Evolutionary conservation across 2,797 vertebrate genomes (phyloP).

Genomic region (Dromococcyx pavoninus): DNA sequence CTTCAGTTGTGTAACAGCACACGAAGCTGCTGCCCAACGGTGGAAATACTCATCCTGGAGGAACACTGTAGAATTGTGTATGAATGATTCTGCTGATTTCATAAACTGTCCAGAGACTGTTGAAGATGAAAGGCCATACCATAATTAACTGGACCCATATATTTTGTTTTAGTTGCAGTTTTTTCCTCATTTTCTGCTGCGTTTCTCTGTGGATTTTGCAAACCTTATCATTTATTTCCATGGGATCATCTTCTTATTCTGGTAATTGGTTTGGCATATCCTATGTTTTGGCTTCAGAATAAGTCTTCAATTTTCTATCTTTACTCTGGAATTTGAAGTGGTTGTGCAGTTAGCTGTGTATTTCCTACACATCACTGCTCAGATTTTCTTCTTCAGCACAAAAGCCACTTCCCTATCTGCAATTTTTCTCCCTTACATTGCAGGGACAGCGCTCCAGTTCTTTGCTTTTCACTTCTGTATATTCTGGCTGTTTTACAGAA

Average conservation of each 20-base stretch:
- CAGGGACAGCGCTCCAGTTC: neutral
- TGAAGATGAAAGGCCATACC: neutral
- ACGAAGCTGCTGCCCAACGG: neutral
- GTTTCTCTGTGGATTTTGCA: slow-evolving; percentile 25
- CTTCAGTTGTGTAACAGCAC: neutral
- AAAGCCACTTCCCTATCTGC: neutral
- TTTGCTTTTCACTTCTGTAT: neutral
- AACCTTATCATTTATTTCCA: slow-evolving; percentile 6
- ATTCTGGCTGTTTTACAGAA: neutral
- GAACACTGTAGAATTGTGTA: neutral
- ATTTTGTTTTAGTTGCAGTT: neutral
- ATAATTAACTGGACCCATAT: fast-evolving
- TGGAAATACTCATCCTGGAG: neutral
- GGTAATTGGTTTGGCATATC: neutral
- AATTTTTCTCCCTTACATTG: neutral
- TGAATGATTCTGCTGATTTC: neutral
- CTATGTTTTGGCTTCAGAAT: neutral
- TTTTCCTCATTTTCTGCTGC: neutral
- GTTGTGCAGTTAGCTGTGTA: neutral
- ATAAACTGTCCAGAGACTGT: neutral
- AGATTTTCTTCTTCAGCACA: neutral
- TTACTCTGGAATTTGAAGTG: neutral
- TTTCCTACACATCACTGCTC: neutral
- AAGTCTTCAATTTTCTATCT: neutral
- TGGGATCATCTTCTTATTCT: neutral